phyloP scores from a whole-genome alignment of 1,140 invertebrate genomes.

The Drosophila varians region DNA sequence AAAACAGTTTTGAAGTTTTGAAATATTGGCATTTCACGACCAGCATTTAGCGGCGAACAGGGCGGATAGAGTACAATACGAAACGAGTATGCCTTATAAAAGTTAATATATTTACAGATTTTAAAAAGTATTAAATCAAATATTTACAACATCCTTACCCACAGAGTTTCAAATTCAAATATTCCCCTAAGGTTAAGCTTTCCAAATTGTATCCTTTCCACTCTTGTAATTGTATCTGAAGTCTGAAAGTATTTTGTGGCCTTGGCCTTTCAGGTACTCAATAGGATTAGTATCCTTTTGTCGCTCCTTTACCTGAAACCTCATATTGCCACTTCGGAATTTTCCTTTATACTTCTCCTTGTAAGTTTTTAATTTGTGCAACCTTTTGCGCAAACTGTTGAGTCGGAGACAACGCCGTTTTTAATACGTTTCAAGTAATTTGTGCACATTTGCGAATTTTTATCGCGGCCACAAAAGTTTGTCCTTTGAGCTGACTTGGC shows the following conservation, averaged over 20 bases:
- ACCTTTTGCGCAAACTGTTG: constrained; percentile 53
- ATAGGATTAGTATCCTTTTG: too few species aligned
- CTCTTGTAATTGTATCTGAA: too few species aligned
- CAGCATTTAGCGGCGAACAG: background rate
- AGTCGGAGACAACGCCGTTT: constrained; percentile 20
- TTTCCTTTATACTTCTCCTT: constrained; percentile 31
- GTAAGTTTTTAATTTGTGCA: constrained; percentile 61
- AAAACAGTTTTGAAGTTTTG: background rate
- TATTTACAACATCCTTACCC: background rate
- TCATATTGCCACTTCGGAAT: constrained; percentile 32
- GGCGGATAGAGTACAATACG: constrained; percentile 31
- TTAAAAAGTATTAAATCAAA: constrained; percentile 52
- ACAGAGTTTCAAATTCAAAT: too few species aligned
- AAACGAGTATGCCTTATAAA: constrained; percentile 40
- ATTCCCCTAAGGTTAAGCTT: too few species aligned
- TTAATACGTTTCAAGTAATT: constrained; percentile 80
- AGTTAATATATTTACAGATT: constrained; percentile 31
- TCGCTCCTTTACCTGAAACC: too few species aligned
- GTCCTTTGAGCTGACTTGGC: constrained; percentile 56
- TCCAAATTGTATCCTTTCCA: too few species aligned
- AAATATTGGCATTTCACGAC: background rate
- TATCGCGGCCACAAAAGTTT: constrained; percentile 75
- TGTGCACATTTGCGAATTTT: constrained; percentile 75
- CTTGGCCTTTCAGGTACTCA: too few species aligned
- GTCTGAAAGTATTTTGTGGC: background rate